Conservation (phyloP, 30 jellyfish, hydroid and myxozoan genomes). For the Hydractinia symbiolongicarpus region DNA sequence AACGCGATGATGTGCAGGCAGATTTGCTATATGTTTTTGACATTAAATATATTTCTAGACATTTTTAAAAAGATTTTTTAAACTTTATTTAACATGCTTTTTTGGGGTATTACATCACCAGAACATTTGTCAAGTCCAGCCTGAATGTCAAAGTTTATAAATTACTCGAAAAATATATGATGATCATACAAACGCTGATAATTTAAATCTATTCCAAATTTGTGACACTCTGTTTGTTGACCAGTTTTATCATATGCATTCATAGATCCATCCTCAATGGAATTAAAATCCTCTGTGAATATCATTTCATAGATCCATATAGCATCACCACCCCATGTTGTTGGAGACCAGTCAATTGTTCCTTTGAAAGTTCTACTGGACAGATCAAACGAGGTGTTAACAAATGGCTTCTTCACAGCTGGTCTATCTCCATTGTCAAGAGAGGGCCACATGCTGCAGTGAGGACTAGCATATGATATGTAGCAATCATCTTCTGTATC, state of each 20-base stretch:
- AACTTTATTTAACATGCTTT: no score
- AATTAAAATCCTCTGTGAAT: conserved; percentile 5
- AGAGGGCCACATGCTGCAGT: conserved; percentile 7
- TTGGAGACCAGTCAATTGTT: conserved; percentile 13
- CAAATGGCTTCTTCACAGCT: conserved; percentile 3
- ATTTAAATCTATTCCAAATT: neutral
- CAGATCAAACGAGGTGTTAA: neutral
- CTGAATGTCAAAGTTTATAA: no score
- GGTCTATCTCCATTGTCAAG: conserved; percentile 22
- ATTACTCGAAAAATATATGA: neutral
- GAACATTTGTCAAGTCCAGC: no score
- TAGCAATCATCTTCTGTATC: conserved; percentile 5
- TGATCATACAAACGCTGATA: neutral
- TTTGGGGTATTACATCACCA: no score
- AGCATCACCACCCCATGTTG: conserved; percentile 18
- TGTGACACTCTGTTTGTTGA: neutral
- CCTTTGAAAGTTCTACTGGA: conserved; percentile 12
- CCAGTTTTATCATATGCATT: neutral
- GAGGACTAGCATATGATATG: conserved; percentile 20
- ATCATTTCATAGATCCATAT: conserved; percentile 19
- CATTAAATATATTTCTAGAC: no score
- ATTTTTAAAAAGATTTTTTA: no score
- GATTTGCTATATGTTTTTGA: no score
- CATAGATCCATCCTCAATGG: neutral
- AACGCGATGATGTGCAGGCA: no score